These are phyloP conservation scores for Cyprinodon brontotheroides DNA, from an alignment of 2,113 vertebrate genomes.

Conservation along the genomic window DNA sequence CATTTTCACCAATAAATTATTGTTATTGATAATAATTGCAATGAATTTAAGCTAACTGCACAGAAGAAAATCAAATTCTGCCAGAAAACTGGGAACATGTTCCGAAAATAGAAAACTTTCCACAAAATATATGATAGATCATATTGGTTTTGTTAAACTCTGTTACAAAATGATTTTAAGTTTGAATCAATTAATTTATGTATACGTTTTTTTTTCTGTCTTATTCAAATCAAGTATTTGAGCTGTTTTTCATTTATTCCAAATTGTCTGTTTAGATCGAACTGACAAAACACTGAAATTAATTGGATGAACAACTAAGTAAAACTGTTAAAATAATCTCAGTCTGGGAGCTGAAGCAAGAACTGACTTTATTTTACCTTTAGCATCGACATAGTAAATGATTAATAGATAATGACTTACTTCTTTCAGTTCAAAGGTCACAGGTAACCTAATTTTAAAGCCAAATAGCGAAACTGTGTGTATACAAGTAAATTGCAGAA, in stretches of 20 bases:
- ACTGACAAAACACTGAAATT: background rate
- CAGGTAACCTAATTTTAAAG: slow-evolving; percentile 1
- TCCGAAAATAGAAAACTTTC: background rate
- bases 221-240: background rate
- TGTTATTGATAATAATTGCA: background rate
- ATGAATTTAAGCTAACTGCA: background rate
- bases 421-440: slow-evolving; percentile 10
- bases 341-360: background rate
- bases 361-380: background rate
- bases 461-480: background rate
- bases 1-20: background rate
- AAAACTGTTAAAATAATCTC: background rate
- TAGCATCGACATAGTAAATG: background rate
- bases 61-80: background rate
- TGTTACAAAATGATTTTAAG: background rate
- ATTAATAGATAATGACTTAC: background rate
- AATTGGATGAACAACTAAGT: background rate
- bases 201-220: background rate
- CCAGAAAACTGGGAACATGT: background rate
- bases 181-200: background rate
- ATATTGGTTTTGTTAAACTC: background rate
- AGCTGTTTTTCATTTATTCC: background rate
- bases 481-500: background rate
- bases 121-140: background rate
- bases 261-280: background rate